Evolutionary conservation across 53 echinoderm and acorn worm species (phyloP), one percentile per base, ranked within the genome.

Genomic region (Hippasteria phrygiana): DNA sequence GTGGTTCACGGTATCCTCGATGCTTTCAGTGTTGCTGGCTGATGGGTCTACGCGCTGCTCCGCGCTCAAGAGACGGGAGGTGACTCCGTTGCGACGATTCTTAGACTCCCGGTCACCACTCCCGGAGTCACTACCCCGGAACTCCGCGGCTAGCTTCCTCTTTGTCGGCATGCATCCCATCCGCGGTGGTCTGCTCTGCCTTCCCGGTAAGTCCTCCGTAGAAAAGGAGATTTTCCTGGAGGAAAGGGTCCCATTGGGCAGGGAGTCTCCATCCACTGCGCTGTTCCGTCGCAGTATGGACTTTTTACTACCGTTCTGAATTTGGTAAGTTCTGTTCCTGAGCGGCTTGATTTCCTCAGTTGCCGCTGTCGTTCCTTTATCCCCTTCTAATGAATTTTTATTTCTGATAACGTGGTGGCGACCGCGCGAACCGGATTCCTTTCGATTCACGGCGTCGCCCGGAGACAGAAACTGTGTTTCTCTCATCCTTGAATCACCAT

Each of bases 201-300:
- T 37, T 6, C 80, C 80, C 8, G 79, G 66, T 48, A 87, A 76
- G 55, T 89, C 90, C 45, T 91, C 93, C 24, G 90, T 67, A 32
- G 93, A 92, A 69, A 96, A 96, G 20, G 96, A 96, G 12, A 96
- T 96, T 55, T 87, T 93, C 53, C 93, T 80, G 34, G 72, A 75
- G 50, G 88, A 72, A 1, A 92, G 48, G 34, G 64, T 88, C n/a
- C 90, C 90, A 75, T 93, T 93, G 4, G 80, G 74, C n/a, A 66
- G 22, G 31, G 69, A 40, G 26, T 89, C 89, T 5, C 70, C 70
- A 17, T 85, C 85, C 37, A 65, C 89, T 12, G 87, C 83, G 55
- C 87, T 90, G 50, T 90, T 90, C 38, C 79, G 80, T 29, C 93
- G 35, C 34, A 93, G 46, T 14, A 93, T 93, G 4, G 93, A 93